Conservation (phyloP, 2,888 invertebrate genomes). For the Agriopis aurantiaria region DNA sequence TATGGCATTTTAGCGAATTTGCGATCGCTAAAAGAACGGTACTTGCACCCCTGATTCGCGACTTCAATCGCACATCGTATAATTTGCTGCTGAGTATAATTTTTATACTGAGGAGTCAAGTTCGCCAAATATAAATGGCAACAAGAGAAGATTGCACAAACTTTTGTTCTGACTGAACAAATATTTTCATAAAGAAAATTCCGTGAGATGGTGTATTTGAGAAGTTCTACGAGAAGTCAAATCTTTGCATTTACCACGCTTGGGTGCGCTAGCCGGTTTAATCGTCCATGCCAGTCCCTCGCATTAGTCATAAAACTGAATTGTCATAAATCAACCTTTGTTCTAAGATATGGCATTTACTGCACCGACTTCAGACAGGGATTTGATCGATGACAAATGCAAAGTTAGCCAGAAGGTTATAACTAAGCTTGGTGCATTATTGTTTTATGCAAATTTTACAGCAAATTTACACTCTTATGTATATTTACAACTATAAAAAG, state of each 20-base stretch:
- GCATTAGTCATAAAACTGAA: slow-evolving; percentile 36
- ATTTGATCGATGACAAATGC: slow-evolving; percentile 52
- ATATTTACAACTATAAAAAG: too few relatives aligned
- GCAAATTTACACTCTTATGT: too few relatives aligned
- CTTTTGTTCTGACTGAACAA: slow-evolving; percentile 16
- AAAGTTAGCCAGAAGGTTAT: neutral
- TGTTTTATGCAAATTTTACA: neutral
- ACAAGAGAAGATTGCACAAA: slow-evolving; percentile 32
- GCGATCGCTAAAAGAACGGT: too few relatives aligned
- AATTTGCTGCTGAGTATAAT: slow-evolving; percentile 46
- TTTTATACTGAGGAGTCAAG: slow-evolving; percentile 32
- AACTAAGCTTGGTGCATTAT: neutral
- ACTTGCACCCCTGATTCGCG: too few relatives aligned
- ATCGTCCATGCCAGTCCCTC: slow-evolving; percentile 41
- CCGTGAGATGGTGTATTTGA: neutral
- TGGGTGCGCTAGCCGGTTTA: slow-evolving; percentile 22
- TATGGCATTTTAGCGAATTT: too few relatives aligned
- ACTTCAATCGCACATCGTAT: slow-evolving; percentile 59
- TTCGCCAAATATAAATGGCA: slow-evolving; percentile 36
- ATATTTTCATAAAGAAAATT: slow-evolving; percentile 8
- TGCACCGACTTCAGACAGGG: slow-evolving; percentile 43
- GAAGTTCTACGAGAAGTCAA: slow-evolving; percentile 1
- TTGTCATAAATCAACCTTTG: slow-evolving; percentile 46
- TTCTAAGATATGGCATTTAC: slow-evolving; percentile 33
- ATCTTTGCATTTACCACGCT: slow-evolving; percentile 9